phyloP scores from a whole-genome alignment of 2,888 invertebrate genomes.

The Diarsia brunnea region DNA sequence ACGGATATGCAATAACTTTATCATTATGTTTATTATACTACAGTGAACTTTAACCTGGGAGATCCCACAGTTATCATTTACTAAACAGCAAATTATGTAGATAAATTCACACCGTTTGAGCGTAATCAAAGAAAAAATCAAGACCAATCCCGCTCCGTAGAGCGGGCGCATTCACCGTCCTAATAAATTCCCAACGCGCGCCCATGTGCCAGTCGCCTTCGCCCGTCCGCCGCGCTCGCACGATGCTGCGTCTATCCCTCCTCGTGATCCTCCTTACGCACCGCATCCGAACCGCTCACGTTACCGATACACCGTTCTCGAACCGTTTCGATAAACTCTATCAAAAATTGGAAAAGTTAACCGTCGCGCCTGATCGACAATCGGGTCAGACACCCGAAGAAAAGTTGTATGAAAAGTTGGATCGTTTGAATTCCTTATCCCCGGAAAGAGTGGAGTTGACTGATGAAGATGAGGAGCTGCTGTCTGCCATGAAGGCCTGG shows the following conservation, averaged over 20 bases:
- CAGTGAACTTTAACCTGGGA: slow-evolving; percentile 30
- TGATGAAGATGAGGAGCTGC: slow-evolving; percentile 83
- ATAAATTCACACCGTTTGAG: slow-evolving; percentile 22
- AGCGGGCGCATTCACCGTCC: slow-evolving; percentile 60
- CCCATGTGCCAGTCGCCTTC: slow-evolving; percentile 75
- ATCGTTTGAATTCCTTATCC: slow-evolving; percentile 78
- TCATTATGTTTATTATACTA: slow-evolving; percentile 25
- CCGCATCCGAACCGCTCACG: slow-evolving; percentile 78
- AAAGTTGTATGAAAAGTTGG: slow-evolving; percentile 80
- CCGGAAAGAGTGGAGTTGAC: slow-evolving; percentile 74
- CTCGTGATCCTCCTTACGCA: slow-evolving; percentile 77
- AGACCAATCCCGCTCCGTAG: slow-evolving; percentile 35
- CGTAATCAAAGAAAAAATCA: slow-evolving; percentile 43
- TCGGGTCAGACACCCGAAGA: slow-evolving; percentile 68
- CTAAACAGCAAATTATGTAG: slow-evolving; percentile 16
- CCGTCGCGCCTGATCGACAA: slow-evolving; percentile 68
- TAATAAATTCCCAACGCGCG: slow-evolving; percentile 58
- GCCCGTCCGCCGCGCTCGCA: slow-evolving; percentile 75
- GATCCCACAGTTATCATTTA: slow-evolving; percentile 20
- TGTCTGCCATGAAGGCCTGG: slow-evolving; percentile 82
- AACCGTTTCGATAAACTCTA: slow-evolving; percentile 80
- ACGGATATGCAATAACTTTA: slow-evolving; percentile 10
- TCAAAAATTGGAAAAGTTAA: slow-evolving; percentile 82
- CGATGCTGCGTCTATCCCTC: slow-evolving; percentile 80
- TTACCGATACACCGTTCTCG: slow-evolving; percentile 81